Evolutionary conservation across 2,113 vertebrate genomes (phyloP).

Genomic region (Dipodomys ordii): DNA sequence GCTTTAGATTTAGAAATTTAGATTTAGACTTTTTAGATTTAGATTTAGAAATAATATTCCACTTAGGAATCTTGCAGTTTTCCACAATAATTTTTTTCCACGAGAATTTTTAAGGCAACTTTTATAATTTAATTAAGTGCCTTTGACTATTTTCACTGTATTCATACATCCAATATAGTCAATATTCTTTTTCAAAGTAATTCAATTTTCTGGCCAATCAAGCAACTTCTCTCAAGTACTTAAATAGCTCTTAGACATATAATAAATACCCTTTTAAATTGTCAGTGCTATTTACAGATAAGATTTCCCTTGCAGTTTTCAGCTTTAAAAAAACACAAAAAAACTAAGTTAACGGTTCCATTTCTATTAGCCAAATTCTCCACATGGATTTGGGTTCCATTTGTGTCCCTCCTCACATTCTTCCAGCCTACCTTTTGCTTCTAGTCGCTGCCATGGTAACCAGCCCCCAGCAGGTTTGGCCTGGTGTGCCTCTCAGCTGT

Average conservation of each 20-base stretch:
- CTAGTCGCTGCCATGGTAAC: background rate
- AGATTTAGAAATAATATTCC: slow-evolving; percentile 36
- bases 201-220: background rate
- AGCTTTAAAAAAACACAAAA: background rate
- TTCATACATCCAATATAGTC: background rate
- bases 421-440: background rate
- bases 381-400: background rate
- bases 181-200: background rate
- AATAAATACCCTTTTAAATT: slow-evolving; percentile 38
- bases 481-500: background rate
- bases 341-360: background rate
- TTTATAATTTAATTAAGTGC: slow-evolving; percentile 1
- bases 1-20: background rate
- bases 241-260: slow-evolving; percentile 11
- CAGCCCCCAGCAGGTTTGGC: background rate
- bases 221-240: background rate
- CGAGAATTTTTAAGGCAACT: background rate
- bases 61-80: slow-evolving; percentile 12
- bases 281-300: background rate
- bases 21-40: background rate
- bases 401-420: background rate
- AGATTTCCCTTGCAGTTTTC: background rate
- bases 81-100: background rate
- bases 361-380: background rate
- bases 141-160: slow-evolving; percentile 37